Conservation (phyloP, 2,888 invertebrate species). For the Drosophila trichaetosa region DNA sequence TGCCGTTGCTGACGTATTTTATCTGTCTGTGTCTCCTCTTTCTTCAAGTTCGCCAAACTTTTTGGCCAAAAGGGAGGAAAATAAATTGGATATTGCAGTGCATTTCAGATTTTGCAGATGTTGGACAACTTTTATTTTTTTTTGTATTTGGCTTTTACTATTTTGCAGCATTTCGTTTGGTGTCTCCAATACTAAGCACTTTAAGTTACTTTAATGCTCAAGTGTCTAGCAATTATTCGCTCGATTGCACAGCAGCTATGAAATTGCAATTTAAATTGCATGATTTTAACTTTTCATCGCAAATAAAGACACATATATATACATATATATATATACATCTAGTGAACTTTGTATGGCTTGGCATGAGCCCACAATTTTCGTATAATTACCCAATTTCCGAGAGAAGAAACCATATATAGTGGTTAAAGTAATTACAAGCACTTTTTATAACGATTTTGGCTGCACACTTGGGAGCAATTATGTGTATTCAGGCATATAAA, state of each 20-base stretch:
- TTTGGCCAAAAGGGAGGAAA: conserved; percentile 21
- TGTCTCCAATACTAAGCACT: conserved; percentile 29
- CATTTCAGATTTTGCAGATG: conserved; percentile 18
- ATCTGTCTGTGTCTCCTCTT: not conserved
- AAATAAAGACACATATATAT: not conserved
- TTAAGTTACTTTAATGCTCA: conserved; percentile 19
- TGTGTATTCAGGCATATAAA: conserved; percentile 22
- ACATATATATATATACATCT: not conserved
- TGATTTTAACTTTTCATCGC: conserved; percentile 11
- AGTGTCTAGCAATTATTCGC: conserved; percentile 18
- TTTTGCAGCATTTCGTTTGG: conserved; percentile 32
- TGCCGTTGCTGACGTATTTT: conserved; percentile 3
- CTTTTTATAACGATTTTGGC: conserved; percentile 12
- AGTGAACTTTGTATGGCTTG: not conserved
- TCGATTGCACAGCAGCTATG: conserved; percentile 30
- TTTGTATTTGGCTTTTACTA: conserved; percentile 2
- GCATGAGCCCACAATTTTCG: conserved; percentile 7
- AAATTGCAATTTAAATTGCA: conserved; percentile 26
- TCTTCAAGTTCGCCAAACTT: conserved; percentile 26
- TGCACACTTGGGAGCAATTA: conserved; percentile 30
- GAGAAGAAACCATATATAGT: conserved; percentile 9
- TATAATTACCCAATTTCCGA: conserved; percentile 37
- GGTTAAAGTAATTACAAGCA: conserved; percentile 33
- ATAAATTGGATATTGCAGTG: conserved; percentile 35
- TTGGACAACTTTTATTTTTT: conserved; percentile 34